Evolutionary conservation across 2,113 vertebrate genomes (phyloP).

Genomic region (Amblyopsis rosae): DNA sequence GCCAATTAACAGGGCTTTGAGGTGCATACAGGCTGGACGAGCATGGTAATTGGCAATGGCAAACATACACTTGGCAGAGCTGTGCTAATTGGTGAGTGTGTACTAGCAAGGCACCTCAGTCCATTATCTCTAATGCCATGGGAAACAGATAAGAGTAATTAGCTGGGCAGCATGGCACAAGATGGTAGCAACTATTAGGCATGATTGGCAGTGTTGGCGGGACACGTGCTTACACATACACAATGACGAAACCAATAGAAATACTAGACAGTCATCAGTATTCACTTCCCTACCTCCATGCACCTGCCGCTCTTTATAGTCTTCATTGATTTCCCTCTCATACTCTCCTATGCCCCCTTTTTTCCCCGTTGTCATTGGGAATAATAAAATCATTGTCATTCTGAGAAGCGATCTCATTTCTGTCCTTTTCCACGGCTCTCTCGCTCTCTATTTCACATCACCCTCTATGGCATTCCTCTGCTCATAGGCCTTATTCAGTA

Average conservation of each 20-base stretch:
- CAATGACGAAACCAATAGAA: slow-evolving; percentile 51
- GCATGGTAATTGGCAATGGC: slow-evolving; percentile 44
- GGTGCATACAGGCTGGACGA: slow-evolving; percentile 18
- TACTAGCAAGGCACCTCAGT: slow-evolving; percentile 49
- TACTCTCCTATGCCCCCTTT: slow-evolving; percentile 5
- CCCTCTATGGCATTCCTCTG: not conserved
- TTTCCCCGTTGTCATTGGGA: slow-evolving; percentile 18
- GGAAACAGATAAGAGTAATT: slow-evolving; percentile 68
- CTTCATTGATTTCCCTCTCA: not conserved
- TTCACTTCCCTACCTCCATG: slow-evolving; percentile 6
- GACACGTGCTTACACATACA: slow-evolving; percentile 31
- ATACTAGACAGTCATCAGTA: slow-evolving; percentile 37
- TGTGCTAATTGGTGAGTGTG: slow-evolving; percentile 62
- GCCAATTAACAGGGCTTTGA: slow-evolving; percentile 41
- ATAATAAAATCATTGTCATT: slow-evolving; percentile 32
- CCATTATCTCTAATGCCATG: slow-evolving; percentile 63
- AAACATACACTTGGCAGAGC: slow-evolving; percentile 36
- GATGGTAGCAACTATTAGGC: slow-evolving; percentile 36
- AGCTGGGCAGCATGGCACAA: slow-evolving; percentile 53
- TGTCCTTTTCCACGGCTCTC: not conserved
- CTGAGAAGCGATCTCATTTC: slow-evolving; percentile 28
- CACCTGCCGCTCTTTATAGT: not conserved
- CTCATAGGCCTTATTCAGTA: not conserved
- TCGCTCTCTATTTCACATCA: not conserved
- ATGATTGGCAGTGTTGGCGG: slow-evolving; percentile 34